A percentile compares a stretch with the other conserved stretches of the same genome.
phyloP scores from a whole-genome alignment of 2,888 invertebrate genomes.

The Orchesellides sinensis region DNA sequence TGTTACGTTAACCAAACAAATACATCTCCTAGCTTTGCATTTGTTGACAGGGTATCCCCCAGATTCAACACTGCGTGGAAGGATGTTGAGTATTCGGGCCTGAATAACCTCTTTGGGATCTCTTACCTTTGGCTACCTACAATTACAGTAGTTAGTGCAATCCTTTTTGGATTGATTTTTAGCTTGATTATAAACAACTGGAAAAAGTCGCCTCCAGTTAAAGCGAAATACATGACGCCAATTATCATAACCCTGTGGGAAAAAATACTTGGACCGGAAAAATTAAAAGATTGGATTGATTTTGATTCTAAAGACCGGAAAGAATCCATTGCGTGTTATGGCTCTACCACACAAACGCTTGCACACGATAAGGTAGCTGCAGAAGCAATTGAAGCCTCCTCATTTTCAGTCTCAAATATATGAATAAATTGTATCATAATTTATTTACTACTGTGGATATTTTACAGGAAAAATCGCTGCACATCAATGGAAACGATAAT shows the following conservation, averaged over 20 bases:
- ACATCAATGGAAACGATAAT: too few species aligned
- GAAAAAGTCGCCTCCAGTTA: slow-evolving; percentile 29
- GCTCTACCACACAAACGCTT: background rate
- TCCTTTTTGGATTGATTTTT: slow-evolving; percentile 63
- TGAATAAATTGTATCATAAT: too few species aligned
- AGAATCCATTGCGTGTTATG: background rate
- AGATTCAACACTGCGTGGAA: slow-evolving; percentile 58
- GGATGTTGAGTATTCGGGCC: slow-evolving; percentile 47
- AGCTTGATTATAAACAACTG: slow-evolving; percentile 51
- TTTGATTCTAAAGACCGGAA: slow-evolving; percentile 35
- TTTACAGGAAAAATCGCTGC: too few species aligned
- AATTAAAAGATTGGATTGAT: slow-evolving; percentile 48
- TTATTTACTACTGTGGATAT: too few species aligned
- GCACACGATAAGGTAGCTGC: too few species aligned
- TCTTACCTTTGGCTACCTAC: slow-evolving; percentile 68
- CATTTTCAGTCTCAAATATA: too few species aligned
- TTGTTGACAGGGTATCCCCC: background rate
- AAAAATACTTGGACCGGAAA: slow-evolving; percentile 47
- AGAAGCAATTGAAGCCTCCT: too few species aligned
- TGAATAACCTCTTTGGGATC: slow-evolving; percentile 55
- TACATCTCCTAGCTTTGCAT: background rate
- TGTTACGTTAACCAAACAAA: slow-evolving; percentile 56
- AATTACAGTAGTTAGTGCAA: slow-evolving; percentile 46
- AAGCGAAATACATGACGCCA: slow-evolving; percentile 60
- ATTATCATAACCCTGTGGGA: slow-evolving; percentile 57